Conservation (phyloP, 2,113 vertebrate species). For the Xiphophorus hellerii region DNA sequence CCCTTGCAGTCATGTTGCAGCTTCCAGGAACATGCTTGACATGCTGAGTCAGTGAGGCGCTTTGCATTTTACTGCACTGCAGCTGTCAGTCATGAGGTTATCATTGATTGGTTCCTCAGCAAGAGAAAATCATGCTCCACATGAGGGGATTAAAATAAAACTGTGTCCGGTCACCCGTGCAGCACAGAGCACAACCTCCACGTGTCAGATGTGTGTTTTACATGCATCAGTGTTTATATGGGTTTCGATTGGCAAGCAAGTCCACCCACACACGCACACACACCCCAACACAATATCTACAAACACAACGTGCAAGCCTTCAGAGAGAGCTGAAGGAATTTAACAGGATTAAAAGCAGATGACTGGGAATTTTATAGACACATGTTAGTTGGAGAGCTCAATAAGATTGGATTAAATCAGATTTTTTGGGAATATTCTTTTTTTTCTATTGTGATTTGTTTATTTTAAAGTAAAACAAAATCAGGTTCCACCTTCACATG, state of each 20-base stretch:
- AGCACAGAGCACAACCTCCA: slow-evolving; percentile 5
- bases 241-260: slow-evolving; percentile 9
- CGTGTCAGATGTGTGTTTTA: slow-evolving; percentile 12
- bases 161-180: slow-evolving; percentile 8
- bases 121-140: slow-evolving; percentile 5
- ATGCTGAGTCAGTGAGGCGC: slow-evolving; percentile 2
- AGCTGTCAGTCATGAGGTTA: slow-evolving; percentile 17
- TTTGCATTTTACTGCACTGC: slow-evolving; percentile 16
- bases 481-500: too few species aligned
- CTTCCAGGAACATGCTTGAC: background rate
- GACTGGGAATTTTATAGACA: slow-evolving; percentile 2
- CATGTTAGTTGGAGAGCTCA: background rate
- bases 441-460: too few species aligned
- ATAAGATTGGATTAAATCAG: background rate
- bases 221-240: slow-evolving; percentile 15
- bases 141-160: slow-evolving; percentile 11
- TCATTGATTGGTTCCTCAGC: slow-evolving; percentile 25
- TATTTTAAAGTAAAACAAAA: too few species aligned
- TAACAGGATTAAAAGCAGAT: slow-evolving; percentile 20
- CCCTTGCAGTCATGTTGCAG: background rate
- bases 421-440: too few species aligned
- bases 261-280: background rate
- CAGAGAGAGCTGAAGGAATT: background rate
- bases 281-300: slow-evolving; percentile 2
- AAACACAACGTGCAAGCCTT: slow-evolving; percentile 4